Evolutionary conservation across 2,113 vertebrate genomes (phyloP).

Genomic region (Tragelaphus buxtoni): DNA sequence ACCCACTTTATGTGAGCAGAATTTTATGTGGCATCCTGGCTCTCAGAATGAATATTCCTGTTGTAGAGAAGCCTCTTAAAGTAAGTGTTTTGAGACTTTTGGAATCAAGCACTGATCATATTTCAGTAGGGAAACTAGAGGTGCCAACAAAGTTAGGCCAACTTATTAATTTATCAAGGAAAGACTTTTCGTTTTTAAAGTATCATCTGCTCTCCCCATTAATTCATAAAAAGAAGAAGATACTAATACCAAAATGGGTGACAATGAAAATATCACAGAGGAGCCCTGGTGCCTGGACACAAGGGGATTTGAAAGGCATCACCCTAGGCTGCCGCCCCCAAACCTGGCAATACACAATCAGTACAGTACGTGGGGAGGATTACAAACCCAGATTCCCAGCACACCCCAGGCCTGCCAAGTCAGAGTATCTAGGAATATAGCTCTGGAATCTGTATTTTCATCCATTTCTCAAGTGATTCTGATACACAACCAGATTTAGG

Average conservation of each 20-base stretch:
- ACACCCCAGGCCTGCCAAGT: background rate
- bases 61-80: background rate
- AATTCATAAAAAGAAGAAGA: background rate
- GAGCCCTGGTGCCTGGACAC: background rate
- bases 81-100: background rate
- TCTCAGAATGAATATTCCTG: background rate
- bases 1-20: background rate
- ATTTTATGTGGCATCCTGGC: background rate
- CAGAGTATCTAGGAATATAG: rapidly evolving
- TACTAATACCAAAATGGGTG: background rate
- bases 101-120: background rate
- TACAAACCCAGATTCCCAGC: background rate
- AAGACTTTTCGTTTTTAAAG: background rate
- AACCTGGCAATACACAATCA: rapidly evolving
- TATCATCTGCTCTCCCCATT: background rate
- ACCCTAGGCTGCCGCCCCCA: background rate
- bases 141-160: background rate
- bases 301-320: background rate
- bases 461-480: background rate
- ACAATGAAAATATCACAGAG: background rate
- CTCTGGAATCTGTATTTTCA: background rate
- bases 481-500: background rate
- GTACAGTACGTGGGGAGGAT: rapidly evolving
- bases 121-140: background rate
- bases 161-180: background rate